Evolutionary conservation across 2,113 vertebrate species (phyloP).

Genomic region (Scytalopus superciliaris): DNA sequence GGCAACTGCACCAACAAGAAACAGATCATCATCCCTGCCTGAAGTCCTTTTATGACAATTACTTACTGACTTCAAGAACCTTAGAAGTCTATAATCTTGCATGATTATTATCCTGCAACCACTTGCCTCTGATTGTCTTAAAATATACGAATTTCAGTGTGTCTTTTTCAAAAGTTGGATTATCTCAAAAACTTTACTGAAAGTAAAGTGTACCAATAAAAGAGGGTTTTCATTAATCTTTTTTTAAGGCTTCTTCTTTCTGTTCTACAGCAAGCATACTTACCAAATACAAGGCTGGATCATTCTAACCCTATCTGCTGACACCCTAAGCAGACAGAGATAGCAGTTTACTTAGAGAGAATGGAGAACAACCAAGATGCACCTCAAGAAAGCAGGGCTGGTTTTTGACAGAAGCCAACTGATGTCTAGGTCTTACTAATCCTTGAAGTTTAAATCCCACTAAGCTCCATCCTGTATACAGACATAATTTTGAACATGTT

Average conservation of each 20-base stretch:
- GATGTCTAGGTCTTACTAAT: not conserved
- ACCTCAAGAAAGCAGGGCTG: not conserved
- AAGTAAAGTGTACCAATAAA: not conserved
- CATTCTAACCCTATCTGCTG: not conserved
- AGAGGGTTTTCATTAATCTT: not conserved
- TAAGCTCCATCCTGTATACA: not conserved
- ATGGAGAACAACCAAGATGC: not conserved
- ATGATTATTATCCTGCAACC: not conserved
- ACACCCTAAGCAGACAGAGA: not conserved
- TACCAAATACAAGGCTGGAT: not conserved
- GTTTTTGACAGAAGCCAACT: not conserved
- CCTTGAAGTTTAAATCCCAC: not conserved
- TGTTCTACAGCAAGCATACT: not conserved
- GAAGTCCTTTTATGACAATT: not conserved
- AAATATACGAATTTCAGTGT: not conserved
- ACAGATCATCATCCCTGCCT: not conserved
- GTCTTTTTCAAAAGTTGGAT: not conserved
- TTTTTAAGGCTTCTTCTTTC: not conserved
- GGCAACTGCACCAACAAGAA: slow-evolving; percentile 14
- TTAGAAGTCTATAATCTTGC: slow-evolving; percentile 1
- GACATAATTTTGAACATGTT: not conserved
- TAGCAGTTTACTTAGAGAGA: not conserved
- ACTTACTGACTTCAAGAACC: slow-evolving; percentile 9
- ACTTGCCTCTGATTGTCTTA: not conserved
- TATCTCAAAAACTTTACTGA: not conserved